Evolutionary conservation across 2,113 vertebrate species (phyloP), one percentile per base, ranked within the genome.

Genomic region (Catharus bicknelli): DNA sequence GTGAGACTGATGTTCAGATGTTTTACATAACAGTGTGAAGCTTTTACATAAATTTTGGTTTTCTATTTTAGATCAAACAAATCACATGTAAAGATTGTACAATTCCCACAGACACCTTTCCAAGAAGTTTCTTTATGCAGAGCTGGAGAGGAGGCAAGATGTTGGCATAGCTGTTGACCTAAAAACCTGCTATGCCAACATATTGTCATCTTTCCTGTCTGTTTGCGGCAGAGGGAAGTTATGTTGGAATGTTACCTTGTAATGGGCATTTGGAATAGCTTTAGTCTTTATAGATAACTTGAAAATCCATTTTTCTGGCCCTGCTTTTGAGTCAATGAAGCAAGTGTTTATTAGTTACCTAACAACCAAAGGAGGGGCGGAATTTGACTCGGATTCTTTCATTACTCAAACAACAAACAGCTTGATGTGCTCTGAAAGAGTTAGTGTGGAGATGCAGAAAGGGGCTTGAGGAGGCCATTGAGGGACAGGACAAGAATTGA

Each of bases 101-200:
- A 43, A 3, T 74, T 89, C 29, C 27, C 48, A 86, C 12, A 78
- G 45, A 38, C 48, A 38, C 9, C 48, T 92, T 95, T 92, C 61
- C 61, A 80, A 38, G 66, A 85, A 85, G 70, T 92, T 89, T 66
- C 50, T 73, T 90, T 67, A 57, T 90, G 84, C 93, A 97, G 97
- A 98, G 83, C 93, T 97, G 97, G 97, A 98, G 93, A 83, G 98
- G 88, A 98, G 98, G 98, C 98, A 98, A 98, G 98, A 98, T 98
- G 97, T 97, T 98, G 98, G 98, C 98, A 98, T 98, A 98, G 98
- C 98, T 98, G 98, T 98, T 97, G 94, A 96, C 58, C 90, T 97
- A 75, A 90, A 95, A 98, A 97, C 97, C 98, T 98, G 98, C 98
- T 98, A 97, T 98, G 98, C 98, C 97, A 97, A 97, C 95, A 96